A percentile compares a stretch with the other conserved stretches of the same genome.
Evolutionary conservation across 2,888 invertebrate genomes (phyloP).

Genomic region (Agrilus mali): DNA sequence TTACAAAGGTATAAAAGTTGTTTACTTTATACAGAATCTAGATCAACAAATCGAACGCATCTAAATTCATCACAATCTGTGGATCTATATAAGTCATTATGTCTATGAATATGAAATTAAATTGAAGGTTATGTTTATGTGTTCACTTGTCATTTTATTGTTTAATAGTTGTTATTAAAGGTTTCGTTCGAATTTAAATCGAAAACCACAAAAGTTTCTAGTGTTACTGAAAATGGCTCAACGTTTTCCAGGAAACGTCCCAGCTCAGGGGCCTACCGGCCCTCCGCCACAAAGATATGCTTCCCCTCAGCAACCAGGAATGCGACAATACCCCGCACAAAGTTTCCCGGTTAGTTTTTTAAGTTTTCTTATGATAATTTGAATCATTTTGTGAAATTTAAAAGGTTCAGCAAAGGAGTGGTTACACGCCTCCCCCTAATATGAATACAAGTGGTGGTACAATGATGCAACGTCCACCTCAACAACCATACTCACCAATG

Average conservation of each 20-base stretch:
- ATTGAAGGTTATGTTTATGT: too few species aligned
- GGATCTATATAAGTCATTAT: too few species aligned
- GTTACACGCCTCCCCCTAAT: conserved; percentile 53
- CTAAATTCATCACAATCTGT: too few species aligned
- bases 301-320: conserved; percentile 49
- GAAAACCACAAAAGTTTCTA: too few species aligned
- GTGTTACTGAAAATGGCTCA: conserved; percentile 36
- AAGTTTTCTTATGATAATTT: neutral
- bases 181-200: too few species aligned
- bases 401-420: conserved; percentile 47
- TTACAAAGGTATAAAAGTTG: too few species aligned
- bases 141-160: too few species aligned
- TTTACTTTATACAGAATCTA: too few species aligned
- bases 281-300: conserved; percentile 46
- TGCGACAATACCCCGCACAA: conserved; percentile 58
- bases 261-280: conserved; percentile 38
- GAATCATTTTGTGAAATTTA: neutral
- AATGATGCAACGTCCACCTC: conserved; percentile 47
- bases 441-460: conserved; percentile 39
- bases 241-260: conserved; percentile 41
- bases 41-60: too few species aligned
- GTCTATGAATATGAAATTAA: too few species aligned
- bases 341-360: conserved; percentile 53
- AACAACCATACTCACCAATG: conserved; percentile 45
- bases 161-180: too few species aligned